Evolutionary conservation across 2,888 invertebrate species (phyloP).

Genomic region (Heliothis peltigera): DNA sequence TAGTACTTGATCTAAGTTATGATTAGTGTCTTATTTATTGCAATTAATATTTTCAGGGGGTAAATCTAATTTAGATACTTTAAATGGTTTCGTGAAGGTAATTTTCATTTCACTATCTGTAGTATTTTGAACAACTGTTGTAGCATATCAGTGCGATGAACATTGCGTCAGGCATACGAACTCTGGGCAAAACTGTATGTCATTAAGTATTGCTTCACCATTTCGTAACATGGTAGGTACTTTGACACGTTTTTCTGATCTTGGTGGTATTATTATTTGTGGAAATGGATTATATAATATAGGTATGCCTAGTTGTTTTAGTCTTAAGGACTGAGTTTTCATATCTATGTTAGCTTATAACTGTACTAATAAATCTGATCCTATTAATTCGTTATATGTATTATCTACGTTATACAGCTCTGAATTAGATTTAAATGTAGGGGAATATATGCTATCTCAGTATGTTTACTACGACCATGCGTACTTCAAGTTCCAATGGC

Average conservation of each 20-base stretch:
- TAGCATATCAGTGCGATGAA: no score
- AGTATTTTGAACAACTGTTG: no score
- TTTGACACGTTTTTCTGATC: background rate
- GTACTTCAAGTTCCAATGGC: constrained; percentile 49
- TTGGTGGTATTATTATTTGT: background rate
- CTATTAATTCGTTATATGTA: constrained; percentile 3
- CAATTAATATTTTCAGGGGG: no score
- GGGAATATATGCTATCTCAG: constrained; percentile 41
- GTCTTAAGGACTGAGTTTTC: background rate
- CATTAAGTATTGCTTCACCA: background rate
- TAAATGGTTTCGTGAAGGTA: no score
- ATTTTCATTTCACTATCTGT: no score
- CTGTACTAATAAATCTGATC: background rate
- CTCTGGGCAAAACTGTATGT: background rate
- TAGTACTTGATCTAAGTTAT: no score
- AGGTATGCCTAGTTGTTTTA: background rate
- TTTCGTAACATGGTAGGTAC: background rate
- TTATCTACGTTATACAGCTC: constrained; percentile 21
- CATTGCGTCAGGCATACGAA: background rate
- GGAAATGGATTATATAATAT: background rate
- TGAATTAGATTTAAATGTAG: constrained; percentile 32
- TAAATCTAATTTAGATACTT: no score
- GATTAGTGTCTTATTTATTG: no score
- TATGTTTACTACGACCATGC: constrained; percentile 42
- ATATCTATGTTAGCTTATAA: constrained; percentile 2